These are phyloP conservation scores for Electrophaes corylata DNA, from an alignment of 2,888 invertebrate species.

Conservation along the genomic window DNA sequence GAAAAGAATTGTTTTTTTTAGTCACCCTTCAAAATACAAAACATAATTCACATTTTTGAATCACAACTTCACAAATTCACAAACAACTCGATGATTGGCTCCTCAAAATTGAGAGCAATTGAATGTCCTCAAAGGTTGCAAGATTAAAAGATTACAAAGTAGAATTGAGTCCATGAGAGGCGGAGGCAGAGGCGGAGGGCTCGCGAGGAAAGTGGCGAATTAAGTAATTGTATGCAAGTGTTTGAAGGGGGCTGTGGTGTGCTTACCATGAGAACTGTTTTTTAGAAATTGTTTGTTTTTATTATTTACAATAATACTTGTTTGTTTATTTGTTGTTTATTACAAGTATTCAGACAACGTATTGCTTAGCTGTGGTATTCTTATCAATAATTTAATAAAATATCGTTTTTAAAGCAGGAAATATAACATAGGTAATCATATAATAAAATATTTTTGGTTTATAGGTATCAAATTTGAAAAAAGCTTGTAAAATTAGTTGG, in stretches of 20 bases:
- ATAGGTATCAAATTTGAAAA: no score
- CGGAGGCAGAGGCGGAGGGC: slow-evolving; percentile 21
- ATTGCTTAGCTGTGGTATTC: no score
- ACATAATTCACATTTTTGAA: neutral
- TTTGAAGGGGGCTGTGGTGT: slow-evolving; percentile 36
- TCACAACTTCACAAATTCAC: slow-evolving; percentile 1
- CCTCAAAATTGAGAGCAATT: slow-evolving; percentile 28
- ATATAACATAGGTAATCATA: no score
- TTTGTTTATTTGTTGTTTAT: no score
- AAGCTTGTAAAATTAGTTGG: no score
- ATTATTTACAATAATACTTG: neutral
- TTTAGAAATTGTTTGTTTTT: neutral
- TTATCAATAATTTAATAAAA: no score
- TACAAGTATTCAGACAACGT: no score
- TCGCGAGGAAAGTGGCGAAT: slow-evolving; percentile 51
- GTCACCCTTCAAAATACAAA: neutral
- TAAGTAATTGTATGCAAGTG: slow-evolving; percentile 62
- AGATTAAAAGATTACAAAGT: slow-evolving; percentile 41
- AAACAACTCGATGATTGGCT: slow-evolving; percentile 28
- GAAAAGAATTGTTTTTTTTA: neutral
- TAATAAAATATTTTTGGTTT: no score
- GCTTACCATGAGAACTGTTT: slow-evolving; percentile 36
- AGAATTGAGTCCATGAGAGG: slow-evolving; percentile 18
- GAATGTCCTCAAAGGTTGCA: slow-evolving; percentile 28
- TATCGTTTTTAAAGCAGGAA: no score